phyloP scores from a whole-genome alignment of 2,888 invertebrate species.

The Cryptocephalus moraei region DNA sequence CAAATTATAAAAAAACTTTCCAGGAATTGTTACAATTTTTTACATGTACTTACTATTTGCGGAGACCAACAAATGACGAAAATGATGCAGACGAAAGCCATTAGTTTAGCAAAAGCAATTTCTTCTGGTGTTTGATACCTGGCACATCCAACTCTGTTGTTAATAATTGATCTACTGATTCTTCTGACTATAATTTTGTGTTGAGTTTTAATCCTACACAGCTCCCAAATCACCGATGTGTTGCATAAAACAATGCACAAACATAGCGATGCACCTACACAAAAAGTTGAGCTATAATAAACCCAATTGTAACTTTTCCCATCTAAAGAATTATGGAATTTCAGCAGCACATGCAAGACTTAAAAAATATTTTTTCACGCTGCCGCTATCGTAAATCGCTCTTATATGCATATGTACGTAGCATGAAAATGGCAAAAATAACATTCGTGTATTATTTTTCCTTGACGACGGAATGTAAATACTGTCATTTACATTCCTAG shows the following conservation, averaged over 20 bases:
- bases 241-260: constrained; percentile 73
- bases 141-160: constrained; percentile 23
- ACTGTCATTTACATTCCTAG: too few species aligned
- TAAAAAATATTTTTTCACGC: too few species aligned
- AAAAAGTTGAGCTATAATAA: too few species aligned
- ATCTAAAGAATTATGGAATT: background rate
- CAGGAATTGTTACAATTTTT: too few species aligned
- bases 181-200: constrained; percentile 35
- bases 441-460: too few species aligned
- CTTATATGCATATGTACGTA: too few species aligned
- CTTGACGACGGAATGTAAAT: too few species aligned
- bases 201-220: constrained; percentile 49
- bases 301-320: background rate
- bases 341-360: background rate
- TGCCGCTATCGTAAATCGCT: too few species aligned
- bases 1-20: too few species aligned
- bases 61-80: constrained; percentile 83
- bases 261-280: constrained; percentile 47
- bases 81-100: constrained; percentile 72
- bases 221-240: constrained; percentile 66
- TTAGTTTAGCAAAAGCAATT: constrained; percentile 73
- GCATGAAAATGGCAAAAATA: too few species aligned
- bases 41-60: constrained; percentile 57
- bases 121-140: constrained; percentile 63
- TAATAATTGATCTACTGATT: constrained; percentile 35